These are phyloP conservation scores for Sisyra terminalis DNA, from an alignment of 2,888 invertebrate species.

Conservation along the genomic window DNA sequence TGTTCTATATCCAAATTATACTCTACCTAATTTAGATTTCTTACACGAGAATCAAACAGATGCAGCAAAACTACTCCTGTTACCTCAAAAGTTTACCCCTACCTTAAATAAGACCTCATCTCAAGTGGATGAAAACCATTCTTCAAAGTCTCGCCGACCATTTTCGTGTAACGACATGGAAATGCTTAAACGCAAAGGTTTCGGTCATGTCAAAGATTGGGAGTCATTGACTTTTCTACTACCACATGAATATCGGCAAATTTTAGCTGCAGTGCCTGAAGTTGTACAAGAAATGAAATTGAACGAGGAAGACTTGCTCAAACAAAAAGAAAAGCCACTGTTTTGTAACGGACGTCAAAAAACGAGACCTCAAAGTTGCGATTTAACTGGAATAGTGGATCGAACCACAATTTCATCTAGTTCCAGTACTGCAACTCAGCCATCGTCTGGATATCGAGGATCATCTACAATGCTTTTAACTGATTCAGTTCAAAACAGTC, in stretches of 20 bases:
- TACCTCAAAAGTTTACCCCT: constrained; percentile 39
- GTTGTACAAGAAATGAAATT: constrained; percentile 45
- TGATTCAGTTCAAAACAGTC: constrained; percentile 54
- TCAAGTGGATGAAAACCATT: constrained; percentile 16
- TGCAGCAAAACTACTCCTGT: constrained; percentile 51
- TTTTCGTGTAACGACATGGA: constrained; percentile 73
- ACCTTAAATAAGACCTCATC: constrained; percentile 14
- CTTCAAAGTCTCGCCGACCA: constrained; percentile 38
- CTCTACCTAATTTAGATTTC: constrained; percentile 77
- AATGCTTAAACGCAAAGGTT: constrained; percentile 59
- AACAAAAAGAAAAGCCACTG: constrained; percentile 30
- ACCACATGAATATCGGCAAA: constrained; percentile 66
- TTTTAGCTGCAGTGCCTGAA: constrained; percentile 67
- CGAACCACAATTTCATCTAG: constrained; percentile 43
- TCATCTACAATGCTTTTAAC: constrained; percentile 70
- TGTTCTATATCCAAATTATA: constrained; percentile 81
- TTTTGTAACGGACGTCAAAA: constrained; percentile 35
- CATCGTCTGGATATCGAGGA: constrained; percentile 73
- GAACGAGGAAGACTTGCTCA: constrained; percentile 26
- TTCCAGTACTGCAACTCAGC: constrained; percentile 60
- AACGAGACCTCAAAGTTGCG: constrained; percentile 41
- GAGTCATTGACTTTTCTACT: constrained; percentile 77
- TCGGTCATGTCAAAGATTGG: constrained; percentile 83
- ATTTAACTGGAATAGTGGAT: constrained; percentile 33
- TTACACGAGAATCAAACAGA: constrained; percentile 31